Evolutionary conservation across 1,140 invertebrate species (phyloP), one percentile per base, ranked within the genome.

Genomic region (Sycophaga agraensis): DNA sequence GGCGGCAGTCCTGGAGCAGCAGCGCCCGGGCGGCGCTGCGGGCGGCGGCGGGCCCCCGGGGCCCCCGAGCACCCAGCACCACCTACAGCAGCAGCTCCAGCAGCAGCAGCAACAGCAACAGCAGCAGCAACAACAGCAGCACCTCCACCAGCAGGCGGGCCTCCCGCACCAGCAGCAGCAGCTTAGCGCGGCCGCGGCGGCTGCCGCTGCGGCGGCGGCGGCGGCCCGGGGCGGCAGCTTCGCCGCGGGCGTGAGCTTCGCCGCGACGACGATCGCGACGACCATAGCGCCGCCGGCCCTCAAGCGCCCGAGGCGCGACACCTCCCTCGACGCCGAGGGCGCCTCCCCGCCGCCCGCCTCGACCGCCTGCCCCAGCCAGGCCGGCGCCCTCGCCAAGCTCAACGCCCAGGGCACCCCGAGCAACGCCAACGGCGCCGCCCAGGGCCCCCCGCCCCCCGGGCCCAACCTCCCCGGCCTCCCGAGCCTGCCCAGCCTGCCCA

Each of bases 221-320:
- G 24, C 46, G 46, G 42, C 51, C 35, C 34, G 59, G 48, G 48
- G 28, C 42, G 43, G 50, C 28, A 55, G 51, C 51, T 55, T 54
- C 51, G 60, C 53, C 28, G 53, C 60, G 4, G 45, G 58, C 49
- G 35, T 28, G 51, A 65, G 66, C 64, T 63, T 58, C 69, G 66
- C 65, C 67, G 73, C 73, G 72, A 73, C 72, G 68, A 72, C 71
- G 71, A 69, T 70, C 68, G 77, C 74, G 73, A 73, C 77, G 78
- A 79, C 74, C 77, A 81, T 81, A 80, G 80, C 79, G 77, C 79
- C 79, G 69, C 79, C 79, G 77, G 79, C 80, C 71, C 79, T 84
- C 70, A 85, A 84, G 78, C 82, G 83, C 71, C 78, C 82, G 76
- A 81, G 82, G 76, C 82, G 82, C 81, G 83, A 84, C 70, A 78